phyloP scores from a whole-genome alignment of 2,797 vertebrate species.

The Pantherophis alleghaniensis region DNA sequence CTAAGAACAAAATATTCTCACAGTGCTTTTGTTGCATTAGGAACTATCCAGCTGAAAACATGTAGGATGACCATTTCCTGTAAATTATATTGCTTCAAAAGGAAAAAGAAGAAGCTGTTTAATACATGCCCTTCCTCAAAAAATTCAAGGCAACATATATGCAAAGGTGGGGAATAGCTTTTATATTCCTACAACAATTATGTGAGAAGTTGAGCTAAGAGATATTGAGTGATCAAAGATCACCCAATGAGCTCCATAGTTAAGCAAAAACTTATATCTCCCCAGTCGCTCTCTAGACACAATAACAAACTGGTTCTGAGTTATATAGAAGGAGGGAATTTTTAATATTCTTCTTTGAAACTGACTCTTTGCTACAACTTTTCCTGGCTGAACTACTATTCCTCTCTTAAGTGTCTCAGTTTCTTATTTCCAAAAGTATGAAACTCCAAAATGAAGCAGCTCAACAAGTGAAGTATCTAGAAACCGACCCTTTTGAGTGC shows the following conservation, averaged over 20 bases:
- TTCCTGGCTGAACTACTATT: neutral
- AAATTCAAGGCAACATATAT: neutral
- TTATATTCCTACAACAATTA: neutral
- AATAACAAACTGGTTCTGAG: neutral
- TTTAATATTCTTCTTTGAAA: neutral
- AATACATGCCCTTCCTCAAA: neutral
- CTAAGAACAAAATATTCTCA: neutral
- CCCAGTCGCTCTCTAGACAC: neutral
- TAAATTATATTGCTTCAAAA: neutral
- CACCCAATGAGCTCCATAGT: neutral
- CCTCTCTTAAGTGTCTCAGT: neutral
- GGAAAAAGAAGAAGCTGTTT: neutral
- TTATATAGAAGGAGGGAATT: neutral
- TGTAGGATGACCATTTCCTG: neutral
- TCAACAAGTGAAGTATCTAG: neutral
- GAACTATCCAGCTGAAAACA: neutral
- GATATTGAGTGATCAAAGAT: neutral
- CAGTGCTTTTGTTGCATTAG: neutral
- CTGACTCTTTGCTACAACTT: neutral
- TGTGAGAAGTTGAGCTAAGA: neutral
- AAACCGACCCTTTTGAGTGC: neutral
- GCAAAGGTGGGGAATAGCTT: neutral
- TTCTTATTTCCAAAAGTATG: neutral
- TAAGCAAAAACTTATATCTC: neutral
- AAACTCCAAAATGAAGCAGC: neutral